These are phyloP conservation scores for Pseudeuparius sepicola DNA, from an alignment of 2,888 invertebrate genomes.

Conservation along the genomic window DNA sequence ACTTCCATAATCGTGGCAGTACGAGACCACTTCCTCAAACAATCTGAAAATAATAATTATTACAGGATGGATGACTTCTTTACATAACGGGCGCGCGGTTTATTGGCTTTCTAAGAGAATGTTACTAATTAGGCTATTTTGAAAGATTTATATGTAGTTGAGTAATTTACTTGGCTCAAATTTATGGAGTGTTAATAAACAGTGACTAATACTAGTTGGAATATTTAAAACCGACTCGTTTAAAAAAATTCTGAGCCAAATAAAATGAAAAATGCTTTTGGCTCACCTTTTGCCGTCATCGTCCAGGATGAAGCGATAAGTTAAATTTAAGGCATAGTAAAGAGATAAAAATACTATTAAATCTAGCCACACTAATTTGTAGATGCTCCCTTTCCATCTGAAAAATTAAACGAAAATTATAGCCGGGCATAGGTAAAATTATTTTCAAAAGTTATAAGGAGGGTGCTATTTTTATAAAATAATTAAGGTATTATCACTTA, in stretches of 20 bases:
- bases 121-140: too few species aligned
- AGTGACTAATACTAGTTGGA: too few species aligned
- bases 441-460: background rate
- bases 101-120: too few species aligned
- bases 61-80: too few species aligned
- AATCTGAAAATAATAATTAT: conserved; percentile 53
- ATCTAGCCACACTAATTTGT: conserved; percentile 90
- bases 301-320: conserved; percentile 63
- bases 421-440: background rate
- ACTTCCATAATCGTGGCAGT: conserved; percentile 78
- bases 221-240: too few species aligned
- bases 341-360: conserved; percentile 65
- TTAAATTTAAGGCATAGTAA: conserved; percentile 69
- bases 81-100: too few species aligned
- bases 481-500: conserved; percentile 1
- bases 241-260: too few species aligned
- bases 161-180: too few species aligned
- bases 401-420: conserved; percentile 14
- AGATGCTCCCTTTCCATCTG: conserved; percentile 91
- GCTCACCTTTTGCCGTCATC: conserved; percentile 44
- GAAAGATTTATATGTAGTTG: too few species aligned
- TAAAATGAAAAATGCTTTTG: too few species aligned
- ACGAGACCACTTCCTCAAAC: conserved; percentile 73
- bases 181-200: too few species aligned
- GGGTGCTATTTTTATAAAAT: too few species aligned